A percentile compares a stretch with the other conserved stretches of the same genome.
These are phyloP conservation scores for Drosophila koepferae DNA, from an alignment of 2,888 invertebrate species.

Conservation along the genomic window DNA sequence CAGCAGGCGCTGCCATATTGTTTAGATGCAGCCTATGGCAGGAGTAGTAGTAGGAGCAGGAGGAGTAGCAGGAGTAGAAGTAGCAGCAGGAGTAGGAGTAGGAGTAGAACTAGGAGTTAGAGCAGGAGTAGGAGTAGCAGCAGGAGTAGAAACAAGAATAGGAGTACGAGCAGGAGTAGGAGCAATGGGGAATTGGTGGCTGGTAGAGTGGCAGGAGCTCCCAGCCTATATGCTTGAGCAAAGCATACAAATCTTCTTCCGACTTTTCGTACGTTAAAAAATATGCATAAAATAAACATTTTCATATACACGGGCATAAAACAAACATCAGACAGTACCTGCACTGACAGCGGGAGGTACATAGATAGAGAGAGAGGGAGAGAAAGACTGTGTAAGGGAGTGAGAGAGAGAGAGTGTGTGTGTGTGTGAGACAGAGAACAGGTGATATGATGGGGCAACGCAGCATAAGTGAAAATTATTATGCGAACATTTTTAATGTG, in stretches of 20 bases:
- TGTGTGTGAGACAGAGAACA: not conserved
- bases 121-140: no score
- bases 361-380: not conserved
- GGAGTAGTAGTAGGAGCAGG: not conserved
- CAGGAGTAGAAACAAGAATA: no score
- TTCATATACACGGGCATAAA: slow-evolving; percentile 12
- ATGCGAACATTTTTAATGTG: slow-evolving; percentile 15
- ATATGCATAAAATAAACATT: slow-evolving; percentile 20
- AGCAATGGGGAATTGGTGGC: no score
- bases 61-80: not conserved
- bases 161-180: no score
- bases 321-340: slow-evolving; percentile 19
- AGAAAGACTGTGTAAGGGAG: not conserved
- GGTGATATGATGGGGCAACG: not conserved
- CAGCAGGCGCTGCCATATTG: slow-evolving; percentile 10
- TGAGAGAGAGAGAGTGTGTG: not conserved
- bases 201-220: no score
- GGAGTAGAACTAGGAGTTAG: not conserved
- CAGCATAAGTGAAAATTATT: slow-evolving; percentile 37
- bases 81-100: no score
- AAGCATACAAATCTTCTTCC: slow-evolving; percentile 4
- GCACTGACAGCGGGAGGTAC: not conserved
- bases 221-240: no score
- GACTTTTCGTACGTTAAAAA: slow-evolving; percentile 17
- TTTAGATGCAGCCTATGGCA: not conserved